These are phyloP conservation scores for Halcyon senegalensis DNA, from an alignment of 2,113 vertebrate genomes.

Conservation along the genomic window DNA sequence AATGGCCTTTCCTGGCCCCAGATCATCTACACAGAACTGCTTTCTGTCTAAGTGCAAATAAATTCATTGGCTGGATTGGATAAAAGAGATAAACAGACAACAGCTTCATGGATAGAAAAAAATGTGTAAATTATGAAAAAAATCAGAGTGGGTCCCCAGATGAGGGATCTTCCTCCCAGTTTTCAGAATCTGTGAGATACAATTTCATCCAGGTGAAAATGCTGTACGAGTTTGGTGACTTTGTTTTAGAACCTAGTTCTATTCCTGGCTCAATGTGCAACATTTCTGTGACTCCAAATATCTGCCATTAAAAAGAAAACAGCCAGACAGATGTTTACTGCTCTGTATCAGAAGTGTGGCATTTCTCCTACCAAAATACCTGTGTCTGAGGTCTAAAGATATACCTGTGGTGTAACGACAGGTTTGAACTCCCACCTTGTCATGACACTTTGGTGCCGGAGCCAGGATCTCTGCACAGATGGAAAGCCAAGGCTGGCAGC, in stretches of 20 bases:
- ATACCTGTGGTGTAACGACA: background rate
- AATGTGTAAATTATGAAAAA: background rate
- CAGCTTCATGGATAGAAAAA: background rate
- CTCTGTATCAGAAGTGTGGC: background rate
- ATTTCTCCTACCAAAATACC: background rate
- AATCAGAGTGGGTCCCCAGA: background rate
- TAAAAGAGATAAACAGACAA: background rate
- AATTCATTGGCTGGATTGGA: background rate
- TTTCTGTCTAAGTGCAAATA: background rate
- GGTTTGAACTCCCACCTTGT: background rate
- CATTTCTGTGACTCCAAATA: background rate
- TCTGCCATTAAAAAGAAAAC: background rate
- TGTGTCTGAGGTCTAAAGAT: background rate
- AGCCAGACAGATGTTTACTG: background rate
- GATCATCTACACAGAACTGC: background rate
- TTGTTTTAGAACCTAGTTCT: background rate
- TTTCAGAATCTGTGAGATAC: background rate
- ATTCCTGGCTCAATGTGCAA: background rate
- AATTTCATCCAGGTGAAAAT: background rate
- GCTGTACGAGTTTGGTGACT: background rate
- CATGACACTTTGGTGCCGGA: rapidly evolving
- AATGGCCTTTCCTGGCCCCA: background rate
- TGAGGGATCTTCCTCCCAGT: background rate
- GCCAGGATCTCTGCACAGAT: background rate
- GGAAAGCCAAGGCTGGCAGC: rapidly evolving